Percentiles rank a stretch among this genome's conserved stretches.
Evolutionary conservation across 2,888 invertebrate species (phyloP).

Genomic region (Morpho helenor): DNA sequence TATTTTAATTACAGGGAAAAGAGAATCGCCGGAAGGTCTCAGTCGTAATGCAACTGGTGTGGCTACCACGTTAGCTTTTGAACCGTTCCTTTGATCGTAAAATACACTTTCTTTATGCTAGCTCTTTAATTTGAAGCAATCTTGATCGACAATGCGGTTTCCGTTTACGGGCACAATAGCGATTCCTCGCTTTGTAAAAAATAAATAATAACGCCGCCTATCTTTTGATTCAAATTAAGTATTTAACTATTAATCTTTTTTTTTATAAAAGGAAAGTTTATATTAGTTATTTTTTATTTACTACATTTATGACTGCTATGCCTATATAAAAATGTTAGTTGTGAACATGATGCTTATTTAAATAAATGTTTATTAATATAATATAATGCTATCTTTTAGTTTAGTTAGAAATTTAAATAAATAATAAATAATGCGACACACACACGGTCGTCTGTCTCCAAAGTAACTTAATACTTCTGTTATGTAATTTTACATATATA

Average conservation of each 20-base stretch:
- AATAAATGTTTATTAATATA: too few relatives aligned
- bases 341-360: too few relatives aligned
- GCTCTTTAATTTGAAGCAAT: conserved; percentile 51
- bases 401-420: too few relatives aligned
- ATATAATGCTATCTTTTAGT: too few relatives aligned
- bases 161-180: conserved; percentile 28
- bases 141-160: conserved; percentile 47
- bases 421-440: too few relatives aligned
- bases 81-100: conserved; percentile 46
- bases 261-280: background rate
- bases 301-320: background rate
- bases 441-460: too few relatives aligned
- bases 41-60: conserved; percentile 49
- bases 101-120: conserved; percentile 42
- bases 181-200: conserved; percentile 3
- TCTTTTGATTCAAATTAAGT: conserved; percentile 8
- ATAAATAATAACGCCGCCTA: background rate
- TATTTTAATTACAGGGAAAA: conserved; percentile 53
- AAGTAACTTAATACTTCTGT: too few relatives aligned
- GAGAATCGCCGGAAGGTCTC: conserved; percentile 44
- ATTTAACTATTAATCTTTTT: conserved; percentile 3
- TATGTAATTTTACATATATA: too few relatives aligned
- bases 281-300: background rate
- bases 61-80: conserved; percentile 34
- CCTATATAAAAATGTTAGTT: too few relatives aligned